phyloP scores from a whole-genome alignment of 1,140 invertebrate genomes.

The Harpegnathos saltator region DNA sequence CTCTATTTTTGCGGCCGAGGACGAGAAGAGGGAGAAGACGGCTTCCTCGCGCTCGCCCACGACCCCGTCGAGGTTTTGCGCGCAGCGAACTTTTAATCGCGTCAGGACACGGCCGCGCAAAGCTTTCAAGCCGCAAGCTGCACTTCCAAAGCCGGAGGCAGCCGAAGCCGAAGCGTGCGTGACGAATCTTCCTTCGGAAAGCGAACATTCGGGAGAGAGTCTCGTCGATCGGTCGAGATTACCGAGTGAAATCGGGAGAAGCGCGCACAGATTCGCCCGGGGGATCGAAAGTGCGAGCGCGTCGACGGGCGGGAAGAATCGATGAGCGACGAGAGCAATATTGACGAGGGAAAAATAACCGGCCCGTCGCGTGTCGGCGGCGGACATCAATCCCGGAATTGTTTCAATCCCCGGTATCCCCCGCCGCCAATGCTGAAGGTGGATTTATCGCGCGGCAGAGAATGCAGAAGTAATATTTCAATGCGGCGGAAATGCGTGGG shows the following conservation, averaged over 20 bases:
- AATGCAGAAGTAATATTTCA: constrained; percentile 45
- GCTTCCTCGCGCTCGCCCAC: background rate
- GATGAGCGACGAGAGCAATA: background rate
- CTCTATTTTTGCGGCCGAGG: constrained; percentile 8
- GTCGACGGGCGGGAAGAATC: background rate
- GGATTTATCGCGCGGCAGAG: constrained; percentile 25
- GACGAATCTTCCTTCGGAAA: no score
- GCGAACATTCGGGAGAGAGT: no score
- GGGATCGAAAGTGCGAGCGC: no score
- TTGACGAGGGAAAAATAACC: background rate
- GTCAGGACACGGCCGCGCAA: background rate
- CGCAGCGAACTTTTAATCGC: constrained; percentile 8
- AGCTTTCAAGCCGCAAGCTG: background rate
- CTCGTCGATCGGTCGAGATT: no score
- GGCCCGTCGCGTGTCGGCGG: background rate
- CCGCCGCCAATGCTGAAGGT: background rate
- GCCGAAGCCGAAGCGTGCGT: no score
- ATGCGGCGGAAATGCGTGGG: constrained; percentile 19
- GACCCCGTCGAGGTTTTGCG: background rate
- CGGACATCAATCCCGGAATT: background rate
- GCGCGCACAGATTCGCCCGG: no score
- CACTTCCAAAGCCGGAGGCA: background rate
- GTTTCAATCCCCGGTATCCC: constrained; percentile 5
- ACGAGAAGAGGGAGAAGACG: background rate
- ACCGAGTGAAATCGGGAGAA: no score